Percentiles rank a stretch among this genome's conserved stretches.
Conservation (phyloP, 2,113 vertebrate species). For the Pelecanoides urinatrix region DNA sequence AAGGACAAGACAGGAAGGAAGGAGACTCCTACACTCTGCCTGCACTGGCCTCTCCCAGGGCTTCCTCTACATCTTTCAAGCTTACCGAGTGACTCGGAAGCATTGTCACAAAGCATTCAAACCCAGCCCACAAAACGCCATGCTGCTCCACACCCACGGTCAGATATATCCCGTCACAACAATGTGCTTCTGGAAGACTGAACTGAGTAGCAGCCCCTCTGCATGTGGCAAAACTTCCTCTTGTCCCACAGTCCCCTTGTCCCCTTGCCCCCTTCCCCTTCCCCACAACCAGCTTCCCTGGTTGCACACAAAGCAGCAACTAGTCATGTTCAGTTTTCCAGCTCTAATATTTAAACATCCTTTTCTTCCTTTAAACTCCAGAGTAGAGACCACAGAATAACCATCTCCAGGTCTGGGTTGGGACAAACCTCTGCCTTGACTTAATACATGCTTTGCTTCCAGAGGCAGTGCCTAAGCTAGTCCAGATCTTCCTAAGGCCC, state of each 20-base stretch:
- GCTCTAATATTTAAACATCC: background rate
- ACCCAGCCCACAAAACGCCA: background rate
- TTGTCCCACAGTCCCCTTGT: background rate
- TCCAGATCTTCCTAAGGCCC: background rate
- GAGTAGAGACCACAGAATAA: background rate
- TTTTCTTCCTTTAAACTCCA: background rate
- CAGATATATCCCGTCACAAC: background rate
- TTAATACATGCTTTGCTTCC: background rate
- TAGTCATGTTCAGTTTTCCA: background rate
- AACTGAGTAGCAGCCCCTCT: background rate
- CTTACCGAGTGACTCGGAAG: background rate
- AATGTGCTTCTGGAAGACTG: background rate
- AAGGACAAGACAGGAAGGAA: background rate
- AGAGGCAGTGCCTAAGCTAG: background rate
- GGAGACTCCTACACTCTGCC: background rate
- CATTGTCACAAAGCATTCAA: background rate
- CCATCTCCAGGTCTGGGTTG: background rate
- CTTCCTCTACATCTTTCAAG: background rate
- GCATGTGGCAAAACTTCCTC: background rate
- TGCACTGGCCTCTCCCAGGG: background rate
- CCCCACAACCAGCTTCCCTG: background rate
- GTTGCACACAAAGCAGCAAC: background rate
- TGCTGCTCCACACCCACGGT: accelerated
- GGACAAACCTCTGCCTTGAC: background rate
- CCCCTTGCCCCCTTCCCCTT: background rate